Conservation (phyloP, 2,797 vertebrate species). For the Poeciliopsis paucimaculata region DNA sequence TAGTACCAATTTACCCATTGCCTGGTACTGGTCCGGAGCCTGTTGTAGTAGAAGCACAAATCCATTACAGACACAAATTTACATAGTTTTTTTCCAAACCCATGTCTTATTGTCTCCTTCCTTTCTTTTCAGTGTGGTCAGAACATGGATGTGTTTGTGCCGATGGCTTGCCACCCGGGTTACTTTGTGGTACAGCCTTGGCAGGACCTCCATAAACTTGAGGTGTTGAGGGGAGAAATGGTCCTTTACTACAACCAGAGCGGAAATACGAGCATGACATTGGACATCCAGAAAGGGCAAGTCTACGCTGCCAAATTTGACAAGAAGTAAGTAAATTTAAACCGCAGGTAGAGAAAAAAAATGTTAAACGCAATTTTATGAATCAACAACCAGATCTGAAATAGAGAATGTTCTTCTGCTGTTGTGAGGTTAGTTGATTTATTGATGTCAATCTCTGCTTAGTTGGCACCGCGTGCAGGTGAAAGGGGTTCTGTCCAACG, state of each 20-base stretch:
- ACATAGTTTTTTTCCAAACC: not conserved
- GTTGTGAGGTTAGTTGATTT: not conserved
- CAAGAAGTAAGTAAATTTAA: slow-evolving; percentile 83
- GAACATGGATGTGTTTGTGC: slow-evolving; percentile 90
- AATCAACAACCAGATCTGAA: not conserved
- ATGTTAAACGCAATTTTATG: not conserved
- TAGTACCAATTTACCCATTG: not conserved
- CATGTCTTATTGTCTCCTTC: slow-evolving; percentile 18
- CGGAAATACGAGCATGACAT: slow-evolving; percentile 58
- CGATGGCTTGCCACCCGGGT: slow-evolving; percentile 91
- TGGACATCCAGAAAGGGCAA: slow-evolving; percentile 82
- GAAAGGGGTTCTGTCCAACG: slow-evolving; percentile 87
- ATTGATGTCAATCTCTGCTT: not conserved
- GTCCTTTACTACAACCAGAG: slow-evolving; percentile 88
- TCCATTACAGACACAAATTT: not conserved
- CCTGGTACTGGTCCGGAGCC: not conserved
- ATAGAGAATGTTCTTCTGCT: not conserved
- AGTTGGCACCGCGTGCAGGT: slow-evolving; percentile 94
- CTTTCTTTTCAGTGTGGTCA: slow-evolving; percentile 79
- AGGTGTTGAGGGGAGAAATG: slow-evolving; percentile 95
- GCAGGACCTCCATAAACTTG: slow-evolving; percentile 92
- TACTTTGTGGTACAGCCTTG: slow-evolving; percentile 94
- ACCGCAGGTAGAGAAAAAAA: not conserved
- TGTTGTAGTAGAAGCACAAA: not conserved
- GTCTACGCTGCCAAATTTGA: slow-evolving; percentile 92